Evolutionary conservation across 1,140 invertebrate species (phyloP), one percentile per base, ranked within the genome.

Genomic region (Helicoverpa armigera): DNA sequence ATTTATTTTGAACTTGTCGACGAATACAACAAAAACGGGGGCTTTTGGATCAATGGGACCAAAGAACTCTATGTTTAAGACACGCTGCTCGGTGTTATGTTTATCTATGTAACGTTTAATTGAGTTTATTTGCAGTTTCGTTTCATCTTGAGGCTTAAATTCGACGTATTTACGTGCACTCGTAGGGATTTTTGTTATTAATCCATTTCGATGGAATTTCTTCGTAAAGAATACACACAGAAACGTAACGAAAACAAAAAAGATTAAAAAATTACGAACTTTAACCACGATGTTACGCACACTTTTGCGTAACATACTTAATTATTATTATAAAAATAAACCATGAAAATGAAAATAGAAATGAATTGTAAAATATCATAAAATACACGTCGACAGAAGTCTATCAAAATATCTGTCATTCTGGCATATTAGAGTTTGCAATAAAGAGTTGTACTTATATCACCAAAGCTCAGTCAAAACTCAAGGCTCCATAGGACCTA

Each of bases 21-120:
- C 88, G 61, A 75, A 77, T 75, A 92, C 76, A 3, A 89, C 88
- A 50, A 92, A 67, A 63, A 91, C 79, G 10, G 85, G 51, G 9
- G 84, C 84, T 16, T 88, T 65, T 12, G 80, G 69, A 23, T 78
- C 84, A 9, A 88, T 14, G 31, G 82, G 73, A 5, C 88, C 90
- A 73, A 82, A 91, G 9, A 70, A 51, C 12, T 88, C 84, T 53
- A 77, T 9, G 78, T 91, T 92, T 29, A 85, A 76, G 23, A 92
- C 84, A 5, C 48, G 80, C 70, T 90, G 81, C 48, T 86, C 74
- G 23, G 73, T 29, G 75, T 91, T 91, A 63, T 84, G 56, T 4
- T 58, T 76, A 2, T 53, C 43, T 31, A 89, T 84, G 13, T 85
- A 67, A 11, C 18, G 13, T 83, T 79, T 82, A 11, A 83, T 58